phyloP scores from a whole-genome alignment of 1,140 invertebrate genomes.

The Wiebesia pumilae region DNA sequence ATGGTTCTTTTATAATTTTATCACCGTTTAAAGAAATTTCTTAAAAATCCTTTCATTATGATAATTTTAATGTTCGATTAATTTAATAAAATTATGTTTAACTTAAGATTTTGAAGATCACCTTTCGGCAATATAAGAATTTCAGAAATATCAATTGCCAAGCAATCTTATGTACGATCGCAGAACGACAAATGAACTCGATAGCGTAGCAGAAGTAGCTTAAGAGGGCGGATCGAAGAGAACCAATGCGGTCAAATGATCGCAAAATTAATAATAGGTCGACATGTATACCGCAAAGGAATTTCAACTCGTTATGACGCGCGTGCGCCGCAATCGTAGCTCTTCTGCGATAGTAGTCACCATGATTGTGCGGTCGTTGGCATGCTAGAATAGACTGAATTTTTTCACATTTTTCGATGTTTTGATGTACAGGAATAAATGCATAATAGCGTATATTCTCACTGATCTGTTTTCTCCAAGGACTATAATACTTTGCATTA shows the following conservation, averaged over 20 bases:
- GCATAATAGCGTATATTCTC: too few species aligned
- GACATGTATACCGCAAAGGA: neutral
- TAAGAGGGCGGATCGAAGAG: neutral
- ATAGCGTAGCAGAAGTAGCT: neutral
- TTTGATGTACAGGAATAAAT: neutral
- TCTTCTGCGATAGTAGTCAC: neutral
- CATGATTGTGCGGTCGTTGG: slow-evolving; percentile 9
- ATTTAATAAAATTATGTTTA: too few species aligned
- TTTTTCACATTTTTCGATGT: neutral
- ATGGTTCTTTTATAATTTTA: too few species aligned
- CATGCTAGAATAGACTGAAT: neutral
- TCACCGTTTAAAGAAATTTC: too few species aligned
- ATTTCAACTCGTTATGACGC: slow-evolving; percentile 21
- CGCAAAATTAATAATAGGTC: slow-evolving; percentile 40
- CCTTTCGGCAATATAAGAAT: too few species aligned
- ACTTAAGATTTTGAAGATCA: too few species aligned
- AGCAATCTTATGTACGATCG: neutral
- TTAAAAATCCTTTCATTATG: too few species aligned
- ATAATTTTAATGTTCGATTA: too few species aligned
- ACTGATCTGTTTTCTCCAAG: neutral
- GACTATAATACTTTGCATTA: neutral
- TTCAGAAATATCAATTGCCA: too few species aligned
- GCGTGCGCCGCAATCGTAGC: neutral
- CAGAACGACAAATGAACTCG: neutral
- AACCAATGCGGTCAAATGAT: neutral